These are phyloP conservation scores for Oncopodura yosiiana DNA, from an alignment of 1,140 invertebrate species.

Conservation along the genomic window DNA sequence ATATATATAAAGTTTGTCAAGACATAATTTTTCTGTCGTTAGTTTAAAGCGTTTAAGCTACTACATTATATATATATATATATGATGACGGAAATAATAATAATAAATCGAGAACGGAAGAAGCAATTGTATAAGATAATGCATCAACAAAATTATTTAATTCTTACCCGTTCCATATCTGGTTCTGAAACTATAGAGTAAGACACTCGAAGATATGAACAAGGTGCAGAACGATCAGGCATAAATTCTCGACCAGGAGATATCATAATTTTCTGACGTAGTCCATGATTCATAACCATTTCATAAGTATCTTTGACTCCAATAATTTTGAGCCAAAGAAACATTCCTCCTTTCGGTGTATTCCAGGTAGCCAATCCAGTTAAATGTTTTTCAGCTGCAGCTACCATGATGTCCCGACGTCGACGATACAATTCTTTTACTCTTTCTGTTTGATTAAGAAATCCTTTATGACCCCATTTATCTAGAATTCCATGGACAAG, in stretches of 20 bases:
- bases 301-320: constrained; percentile 58
- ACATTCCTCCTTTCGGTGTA: constrained; percentile 60
- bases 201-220: constrained; percentile 55
- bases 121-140: no score
- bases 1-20: no score
- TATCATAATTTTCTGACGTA: constrained; percentile 50
- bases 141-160: background rate
- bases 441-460: constrained; percentile 50
- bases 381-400: constrained; percentile 53
- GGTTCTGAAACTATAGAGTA: constrained; percentile 53
- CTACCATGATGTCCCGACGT: constrained; percentile 52
- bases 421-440: constrained; percentile 55
- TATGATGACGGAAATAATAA: no score
- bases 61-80: no score
- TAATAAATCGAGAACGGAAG: no score
- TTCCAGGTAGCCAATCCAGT: constrained; percentile 55
- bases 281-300: constrained; percentile 56
- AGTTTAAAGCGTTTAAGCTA: no score
- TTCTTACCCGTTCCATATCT: constrained; percentile 51
- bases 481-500: constrained; percentile 53
- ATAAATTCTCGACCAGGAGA: constrained; percentile 61
- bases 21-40: no score
- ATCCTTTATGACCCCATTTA: constrained; percentile 50
- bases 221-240: constrained; percentile 48
- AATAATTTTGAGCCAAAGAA: constrained; percentile 62